Base-by-base conservation (phyloP, 2,797 vertebrate species). In the Falco naumanni region DNA sequence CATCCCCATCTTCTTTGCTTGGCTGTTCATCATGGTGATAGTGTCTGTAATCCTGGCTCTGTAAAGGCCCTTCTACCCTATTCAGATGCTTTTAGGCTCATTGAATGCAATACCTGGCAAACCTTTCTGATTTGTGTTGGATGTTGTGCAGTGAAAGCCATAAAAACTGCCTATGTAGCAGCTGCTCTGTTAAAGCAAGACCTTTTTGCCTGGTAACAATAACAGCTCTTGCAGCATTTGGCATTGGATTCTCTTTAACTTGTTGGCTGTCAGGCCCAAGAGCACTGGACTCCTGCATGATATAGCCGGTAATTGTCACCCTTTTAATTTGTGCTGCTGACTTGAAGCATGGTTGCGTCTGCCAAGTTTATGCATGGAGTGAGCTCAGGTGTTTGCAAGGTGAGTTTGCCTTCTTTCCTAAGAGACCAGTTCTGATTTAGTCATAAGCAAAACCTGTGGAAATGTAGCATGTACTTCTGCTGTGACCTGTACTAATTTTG, bases 281-380 rank as follows among this genome's bases (percentile, higher is more conserved):
- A 89, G 70, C 77, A 22, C 83, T 72, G 84, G 71, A 28, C 16
- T 92, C 57, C 68, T 94, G 93, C 92, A 77, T 80, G 94, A 39
- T 89, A 19, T 37, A 79, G 74, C 77, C 7, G 3, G 60, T 84
- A 71, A 54, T 47, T 81, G 64, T 86, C 56, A 54, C 69, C 50
- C 41, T 82, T 93, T 92, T 34, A 33, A 56, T 77, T 77, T 79
- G 82, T 96, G 95, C 95, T 93, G 83, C 80, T 96, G 94, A 51
- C 75, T 89, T 77, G 91, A 82, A 84, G 90, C 82, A 89, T 60
- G 59, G 71, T 56, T 83, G 87, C 15, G 24, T 95, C 59, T 94
- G 80, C 72, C 48, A 20, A 45, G 34, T 60, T 74, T 65, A 5
- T 91, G 90, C 83, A 56, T 83, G 89, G 80, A 88, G 69, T 63